A percentile compares a stretch with the other conserved stretches of the same genome.
Evolutionary conservation across 2,888 invertebrate genomes (phyloP).

Genomic region (Entomobrya multifasciata): DNA sequence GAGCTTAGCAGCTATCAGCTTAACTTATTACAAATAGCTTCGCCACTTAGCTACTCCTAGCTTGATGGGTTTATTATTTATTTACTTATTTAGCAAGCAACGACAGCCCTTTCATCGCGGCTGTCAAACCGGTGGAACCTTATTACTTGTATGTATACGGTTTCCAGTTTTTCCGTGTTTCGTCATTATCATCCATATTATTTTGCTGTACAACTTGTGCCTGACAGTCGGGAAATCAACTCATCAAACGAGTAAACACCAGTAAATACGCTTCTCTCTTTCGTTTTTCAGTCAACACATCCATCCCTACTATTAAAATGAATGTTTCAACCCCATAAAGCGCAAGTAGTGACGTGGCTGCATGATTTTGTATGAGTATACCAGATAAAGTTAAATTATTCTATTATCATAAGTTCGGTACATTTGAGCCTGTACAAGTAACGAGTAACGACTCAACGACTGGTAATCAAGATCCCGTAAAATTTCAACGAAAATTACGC

Average conservation of each 20-base stretch:
- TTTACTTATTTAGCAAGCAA: background rate
- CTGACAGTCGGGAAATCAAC: conserved; percentile 54
- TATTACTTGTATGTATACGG: background rate
- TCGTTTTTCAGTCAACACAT: no score
- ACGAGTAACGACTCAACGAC: background rate
- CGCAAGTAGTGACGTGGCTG: no score
- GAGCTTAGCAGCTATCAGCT: no score
- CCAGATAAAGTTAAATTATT: background rate
- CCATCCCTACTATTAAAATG: conserved; percentile 7
- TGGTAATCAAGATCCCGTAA: conserved; percentile 1
- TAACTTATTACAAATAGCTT: no score
- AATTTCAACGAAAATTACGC: conserved; percentile 17
- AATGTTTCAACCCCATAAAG: conserved; percentile 21
- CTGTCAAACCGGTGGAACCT: background rate
- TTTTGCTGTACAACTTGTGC: conserved; percentile 12
- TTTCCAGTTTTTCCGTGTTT: background rate
- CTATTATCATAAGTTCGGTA: no score
- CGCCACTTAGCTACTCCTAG: no score
- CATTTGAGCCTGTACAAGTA: no score
- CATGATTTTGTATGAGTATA: background rate
- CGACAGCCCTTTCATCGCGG: conserved; percentile 34
- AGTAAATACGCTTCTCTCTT: background rate
- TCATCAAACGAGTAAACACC: conserved; percentile 56
- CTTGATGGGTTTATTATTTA: conserved; percentile 26
- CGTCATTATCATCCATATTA: background rate